These are phyloP conservation scores for Drosophila mettleri DNA, from an alignment of 2,888 invertebrate genomes.

Conservation along the genomic window DNA sequence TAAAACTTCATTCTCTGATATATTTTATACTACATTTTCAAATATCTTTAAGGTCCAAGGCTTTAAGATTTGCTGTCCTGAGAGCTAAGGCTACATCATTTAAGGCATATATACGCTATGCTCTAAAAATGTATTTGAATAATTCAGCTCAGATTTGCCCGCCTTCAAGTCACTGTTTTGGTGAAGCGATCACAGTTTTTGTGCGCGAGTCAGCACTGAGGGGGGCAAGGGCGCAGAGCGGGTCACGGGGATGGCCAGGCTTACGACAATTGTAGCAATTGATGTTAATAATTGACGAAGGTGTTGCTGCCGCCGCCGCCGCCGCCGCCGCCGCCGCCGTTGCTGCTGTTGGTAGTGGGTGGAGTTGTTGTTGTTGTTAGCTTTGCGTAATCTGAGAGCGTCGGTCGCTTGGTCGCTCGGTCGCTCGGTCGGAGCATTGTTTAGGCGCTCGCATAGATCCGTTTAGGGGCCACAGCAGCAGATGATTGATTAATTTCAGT, in stretches of 20 bases:
- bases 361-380: slow-evolving; percentile 47
- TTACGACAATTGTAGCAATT: slow-evolving; percentile 82
- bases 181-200: slow-evolving; percentile 17
- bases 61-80: too few species aligned
- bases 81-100: too few species aligned
- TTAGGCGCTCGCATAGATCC: slow-evolving; percentile 70
- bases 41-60: too few species aligned
- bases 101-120: too few species aligned
- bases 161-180: slow-evolving; percentile 1
- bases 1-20: too few species aligned
- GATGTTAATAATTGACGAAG: slow-evolving; percentile 82
- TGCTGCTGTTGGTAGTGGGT: slow-evolving; percentile 56
- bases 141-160: too few species aligned
- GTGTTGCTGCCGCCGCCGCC: slow-evolving; percentile 56
- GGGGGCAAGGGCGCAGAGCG: slow-evolving; percentile 3
- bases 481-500: slow-evolving; percentile 84
- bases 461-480: slow-evolving; percentile 67
- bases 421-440: slow-evolving; percentile 48
- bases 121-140: too few species aligned
- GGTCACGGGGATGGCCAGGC: slow-evolving; percentile 60
- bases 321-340: slow-evolving; percentile 30
- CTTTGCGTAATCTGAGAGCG: slow-evolving; percentile 75
- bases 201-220: background rate
- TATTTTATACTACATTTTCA: too few species aligned
- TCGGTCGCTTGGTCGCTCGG: background rate